phyloP scores from a whole-genome alignment of 2,797 vertebrate species.

The Lophius americanus region DNA sequence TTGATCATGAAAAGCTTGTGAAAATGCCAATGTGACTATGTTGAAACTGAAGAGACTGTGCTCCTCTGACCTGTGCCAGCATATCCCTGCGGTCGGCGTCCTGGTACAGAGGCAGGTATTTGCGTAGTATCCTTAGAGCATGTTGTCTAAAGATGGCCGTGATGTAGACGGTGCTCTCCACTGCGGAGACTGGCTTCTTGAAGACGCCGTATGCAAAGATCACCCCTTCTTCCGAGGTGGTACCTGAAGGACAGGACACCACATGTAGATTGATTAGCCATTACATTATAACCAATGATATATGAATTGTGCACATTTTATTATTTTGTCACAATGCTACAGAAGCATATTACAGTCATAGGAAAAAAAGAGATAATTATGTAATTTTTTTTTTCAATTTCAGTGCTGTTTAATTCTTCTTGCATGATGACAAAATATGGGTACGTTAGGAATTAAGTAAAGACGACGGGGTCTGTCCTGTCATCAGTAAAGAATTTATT shows the following conservation, averaged over 20 bases:
- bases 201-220: conserved; percentile 79
- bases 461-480: too few species aligned
- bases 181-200: conserved; percentile 70
- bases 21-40: background rate
- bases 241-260: conserved; percentile 65
- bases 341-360: too few species aligned
- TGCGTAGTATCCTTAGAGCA: conserved; percentile 72
- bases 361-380: too few species aligned
- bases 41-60: background rate
- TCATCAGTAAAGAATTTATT: too few species aligned
- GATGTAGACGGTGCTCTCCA: conserved; percentile 76
- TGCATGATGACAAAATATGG: too few species aligned
- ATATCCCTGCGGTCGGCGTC: conserved; percentile 74
- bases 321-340: too few species aligned
- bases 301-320: too few species aligned
- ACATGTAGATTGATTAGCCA: background rate
- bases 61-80: conserved; percentile 79
- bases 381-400: too few species aligned
- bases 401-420: too few species aligned
- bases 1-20: too few species aligned
- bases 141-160: conserved; percentile 84
- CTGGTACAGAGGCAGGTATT: conserved; percentile 78
- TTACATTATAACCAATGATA: too few species aligned
- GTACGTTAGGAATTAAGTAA: too few species aligned
- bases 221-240: conserved; percentile 82